Base-by-base conservation (phyloP, 2,797 vertebrate species). In the Malurus splendens region DNA sequence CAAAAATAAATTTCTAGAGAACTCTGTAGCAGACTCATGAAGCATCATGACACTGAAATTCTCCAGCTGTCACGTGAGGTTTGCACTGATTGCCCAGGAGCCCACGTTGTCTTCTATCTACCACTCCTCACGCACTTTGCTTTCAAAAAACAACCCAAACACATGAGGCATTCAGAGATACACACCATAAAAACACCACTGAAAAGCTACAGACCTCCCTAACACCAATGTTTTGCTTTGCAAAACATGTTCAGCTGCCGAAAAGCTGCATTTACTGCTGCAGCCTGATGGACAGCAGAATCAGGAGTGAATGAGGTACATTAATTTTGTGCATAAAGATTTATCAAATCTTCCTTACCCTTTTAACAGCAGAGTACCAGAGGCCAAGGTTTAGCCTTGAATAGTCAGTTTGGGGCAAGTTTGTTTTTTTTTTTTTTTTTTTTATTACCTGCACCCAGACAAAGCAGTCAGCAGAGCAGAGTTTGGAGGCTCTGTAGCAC, bases 1-100 rank as follows among this genome's bases (percentile, higher is more conserved):
- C 42, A 12, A 77, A 79, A 87, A 0, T 7, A 0, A 18, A 4
- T 66, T 84, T 80, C 44, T 72, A 32, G 66, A 61, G 50, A 82
- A 5, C 11, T 55, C 7, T 27, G 3, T 9, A 80, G 14, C 12
- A 36, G 18, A 18, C 14, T 30, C 23, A 10, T 5, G 18, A 71
- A 74, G 14, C 3, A 50, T 18, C 7, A 41, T 0, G 0, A 9
- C 45, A 8, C 42, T 25, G 19, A 61, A 75, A 54, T 57, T 38
- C 61, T 28, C 2, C 3, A 64, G 33, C 3, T 60, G 1, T 8
- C 48, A 42, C 15, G 3, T 11, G 32, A 39, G 5, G 1, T 47
- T 75, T 45, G 55, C n/a, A 76, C 25, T 32, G 36, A n/a, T 41
- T 36, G 30, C 42, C 9, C 74, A 84, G 32, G 72, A 78, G 59